Evolutionary conservation across 1,140 invertebrate species (phyloP).

Genomic region (Sminthurinus signatus): DNA sequence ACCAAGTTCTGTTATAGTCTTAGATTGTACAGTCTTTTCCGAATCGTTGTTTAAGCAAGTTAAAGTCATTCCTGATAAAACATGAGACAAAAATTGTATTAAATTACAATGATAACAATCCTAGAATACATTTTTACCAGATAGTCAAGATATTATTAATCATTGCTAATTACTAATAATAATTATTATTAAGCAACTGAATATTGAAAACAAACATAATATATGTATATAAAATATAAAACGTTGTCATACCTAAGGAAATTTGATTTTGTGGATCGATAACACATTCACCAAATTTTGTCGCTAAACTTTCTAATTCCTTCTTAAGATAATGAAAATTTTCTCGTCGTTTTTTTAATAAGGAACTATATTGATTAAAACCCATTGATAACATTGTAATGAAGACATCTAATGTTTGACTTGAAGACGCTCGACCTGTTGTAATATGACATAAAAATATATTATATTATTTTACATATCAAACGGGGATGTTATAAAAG

Average conservation of each 20-base stretch:
- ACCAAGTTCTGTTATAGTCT: constrained; percentile 46
- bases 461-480: background rate
- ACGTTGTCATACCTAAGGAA: constrained; percentile 55
- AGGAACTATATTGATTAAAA: constrained; percentile 57
- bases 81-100: constrained; percentile 6
- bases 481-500: background rate
- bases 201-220: background rate
- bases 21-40: constrained; percentile 45
- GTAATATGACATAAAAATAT: background rate
- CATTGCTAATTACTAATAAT: no score
- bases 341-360: constrained; percentile 59
- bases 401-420: constrained; percentile 68
- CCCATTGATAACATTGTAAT: constrained; percentile 74
- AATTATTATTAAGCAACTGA: no score
- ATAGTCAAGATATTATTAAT: no score
- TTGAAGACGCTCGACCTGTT: constrained; percentile 66
- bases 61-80: constrained; percentile 46
- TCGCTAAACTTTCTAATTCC: constrained; percentile 54
- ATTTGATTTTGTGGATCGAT: constrained; percentile 65
- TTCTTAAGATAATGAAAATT: constrained; percentile 41
- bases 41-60: constrained; percentile 44
- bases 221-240: constrained; percentile 10
- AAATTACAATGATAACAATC: no score
- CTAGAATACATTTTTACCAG: no score
- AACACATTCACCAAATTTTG: constrained; percentile 57